Evolutionary conservation across 2,888 invertebrate genomes (phyloP).

Genomic region (Hanleya hanleyi): DNA sequence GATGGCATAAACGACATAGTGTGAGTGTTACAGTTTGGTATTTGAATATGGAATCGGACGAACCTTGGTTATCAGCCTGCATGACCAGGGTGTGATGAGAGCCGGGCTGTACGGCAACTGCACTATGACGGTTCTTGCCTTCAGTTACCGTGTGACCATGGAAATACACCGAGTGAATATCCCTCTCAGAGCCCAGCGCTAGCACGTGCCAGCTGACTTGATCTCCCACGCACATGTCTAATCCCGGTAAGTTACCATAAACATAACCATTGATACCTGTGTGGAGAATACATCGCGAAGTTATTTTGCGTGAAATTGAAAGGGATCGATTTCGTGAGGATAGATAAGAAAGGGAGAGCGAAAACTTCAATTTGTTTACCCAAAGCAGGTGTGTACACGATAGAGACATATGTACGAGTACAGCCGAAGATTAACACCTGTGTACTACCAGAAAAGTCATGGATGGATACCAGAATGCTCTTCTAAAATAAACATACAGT

Average conservation of each 20-base stretch:
- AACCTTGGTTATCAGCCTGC: background rate
- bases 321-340: no score
- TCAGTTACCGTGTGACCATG: slow-evolving; percentile 43
- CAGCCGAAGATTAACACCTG: no score
- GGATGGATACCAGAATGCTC: no score
- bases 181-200: slow-evolving; percentile 42
- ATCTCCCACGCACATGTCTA: slow-evolving; percentile 50
- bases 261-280: slow-evolving; percentile 50
- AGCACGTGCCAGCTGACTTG: slow-evolving; percentile 46
- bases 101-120: background rate
- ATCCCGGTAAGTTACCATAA: slow-evolving; percentile 47
- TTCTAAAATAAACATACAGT: no score
- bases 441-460: no score
- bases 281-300: background rate
- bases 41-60: no score
- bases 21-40: no score
- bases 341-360: no score
- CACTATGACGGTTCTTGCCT: background rate
- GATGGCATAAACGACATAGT: no score
- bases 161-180: slow-evolving; percentile 42
- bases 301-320: no score
- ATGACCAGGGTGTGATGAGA: background rate
- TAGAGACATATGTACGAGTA: no score
- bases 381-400: background rate
- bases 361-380: background rate